Conservation (phyloP, 2,113 vertebrate species). For the Bufo gargarizans region DNA sequence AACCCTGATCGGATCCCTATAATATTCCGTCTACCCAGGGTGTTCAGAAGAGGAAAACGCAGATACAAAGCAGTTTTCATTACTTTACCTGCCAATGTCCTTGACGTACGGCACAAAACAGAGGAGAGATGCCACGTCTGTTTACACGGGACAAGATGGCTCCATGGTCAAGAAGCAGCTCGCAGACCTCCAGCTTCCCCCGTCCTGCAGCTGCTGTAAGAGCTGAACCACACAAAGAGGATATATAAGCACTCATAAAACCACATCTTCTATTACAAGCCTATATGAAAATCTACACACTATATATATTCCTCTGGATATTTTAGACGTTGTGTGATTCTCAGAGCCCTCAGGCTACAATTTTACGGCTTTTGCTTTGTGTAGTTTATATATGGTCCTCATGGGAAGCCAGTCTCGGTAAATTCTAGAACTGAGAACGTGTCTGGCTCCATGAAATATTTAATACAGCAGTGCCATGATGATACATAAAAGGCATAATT, state of each 20-base stretch:
- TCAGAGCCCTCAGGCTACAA: not conserved
- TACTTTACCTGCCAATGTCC: constrained; percentile 92
- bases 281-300: not conserved
- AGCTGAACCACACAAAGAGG: constrained; percentile 68
- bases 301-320: not conserved
- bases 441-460: constrained; percentile 20
- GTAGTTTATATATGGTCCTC: constrained; percentile 24
- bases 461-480: not conserved
- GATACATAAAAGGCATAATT: constrained; percentile 31
- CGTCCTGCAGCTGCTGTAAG: constrained; percentile 90
- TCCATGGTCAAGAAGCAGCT: constrained; percentile 79
- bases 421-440: not conserved
- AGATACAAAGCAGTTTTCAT: not conserved
- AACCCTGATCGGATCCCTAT: too few relatives aligned
- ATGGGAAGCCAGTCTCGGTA: not conserved
- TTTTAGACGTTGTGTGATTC: not conserved
- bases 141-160: constrained; percentile 82
- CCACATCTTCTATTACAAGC: not conserved
- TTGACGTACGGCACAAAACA: constrained; percentile 91
- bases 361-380: not conserved
- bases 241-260: not conserved
- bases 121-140: constrained; percentile 81
- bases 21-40: too few relatives aligned
- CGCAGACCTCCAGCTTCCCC: constrained; percentile 90
- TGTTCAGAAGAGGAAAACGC: not conserved